phyloP scores from a whole-genome alignment of 2,888 invertebrate genomes.

The Steinernema hermaphroditum region DNA sequence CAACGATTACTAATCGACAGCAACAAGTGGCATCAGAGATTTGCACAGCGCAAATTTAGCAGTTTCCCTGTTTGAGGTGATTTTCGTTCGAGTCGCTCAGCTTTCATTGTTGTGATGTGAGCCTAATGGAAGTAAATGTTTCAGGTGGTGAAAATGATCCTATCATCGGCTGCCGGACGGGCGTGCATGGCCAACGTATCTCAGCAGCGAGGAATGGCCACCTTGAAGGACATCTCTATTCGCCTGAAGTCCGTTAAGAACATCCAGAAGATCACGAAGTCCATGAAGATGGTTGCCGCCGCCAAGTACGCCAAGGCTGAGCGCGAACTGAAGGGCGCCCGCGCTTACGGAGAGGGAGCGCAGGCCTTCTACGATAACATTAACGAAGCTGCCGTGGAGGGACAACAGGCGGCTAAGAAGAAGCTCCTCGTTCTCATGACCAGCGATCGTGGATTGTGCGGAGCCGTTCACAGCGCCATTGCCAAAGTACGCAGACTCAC shows the following conservation, averaged over 20 bases:
- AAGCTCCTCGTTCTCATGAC: slow-evolving; percentile 83
- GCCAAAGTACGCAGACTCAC: slow-evolving; percentile 79
- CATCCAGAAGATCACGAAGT: slow-evolving; percentile 99
- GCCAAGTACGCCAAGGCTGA: slow-evolving; percentile 86
- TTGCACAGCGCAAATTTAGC: too few relatives aligned
- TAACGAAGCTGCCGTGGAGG: slow-evolving; percentile 70
- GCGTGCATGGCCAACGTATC: slow-evolving; percentile 40
- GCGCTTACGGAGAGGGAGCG: slow-evolving; percentile 84
- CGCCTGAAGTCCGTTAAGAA: slow-evolving; percentile 97
- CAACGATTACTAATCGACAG: too few relatives aligned
- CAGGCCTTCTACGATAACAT: slow-evolving; percentile 86
- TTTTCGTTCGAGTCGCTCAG: too few relatives aligned
- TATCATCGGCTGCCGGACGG: slow-evolving; percentile 18
- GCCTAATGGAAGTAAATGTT: too few relatives aligned
- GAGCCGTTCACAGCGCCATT: slow-evolving; percentile 90
- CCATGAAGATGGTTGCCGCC: slow-evolving; percentile 98
- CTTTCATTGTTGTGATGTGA: too few relatives aligned
- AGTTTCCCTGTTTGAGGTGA: too few relatives aligned
- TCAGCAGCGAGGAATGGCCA: slow-evolving; percentile 63
- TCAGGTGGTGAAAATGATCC: slow-evolving; percentile 20
- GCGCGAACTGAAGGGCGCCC: slow-evolving; percentile 86
- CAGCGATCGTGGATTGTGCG: slow-evolving; percentile 96
- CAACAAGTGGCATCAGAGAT: too few relatives aligned
- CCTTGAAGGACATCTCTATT: slow-evolving; percentile 75
- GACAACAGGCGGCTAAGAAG: slow-evolving; percentile 56